phyloP scores from a whole-genome alignment of 2,113 vertebrate species.

The Bujurquina vittata region DNA sequence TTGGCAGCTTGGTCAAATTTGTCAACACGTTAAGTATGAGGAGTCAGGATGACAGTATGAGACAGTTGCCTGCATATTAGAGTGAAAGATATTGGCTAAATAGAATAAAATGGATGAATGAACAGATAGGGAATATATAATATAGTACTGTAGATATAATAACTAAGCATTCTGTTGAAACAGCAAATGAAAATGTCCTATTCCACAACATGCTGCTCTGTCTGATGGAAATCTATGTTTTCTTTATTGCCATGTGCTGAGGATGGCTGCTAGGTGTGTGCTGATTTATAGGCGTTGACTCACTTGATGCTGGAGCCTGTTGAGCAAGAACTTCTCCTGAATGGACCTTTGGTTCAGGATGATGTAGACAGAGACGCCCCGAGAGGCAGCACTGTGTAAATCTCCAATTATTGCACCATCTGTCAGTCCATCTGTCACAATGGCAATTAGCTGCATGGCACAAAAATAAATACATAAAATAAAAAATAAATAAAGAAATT shows the following conservation, averaged over 20 bases:
- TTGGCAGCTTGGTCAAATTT: neutral
- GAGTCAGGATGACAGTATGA: neutral
- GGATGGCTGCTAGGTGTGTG: constrained; percentile 23
- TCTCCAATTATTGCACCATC: constrained; percentile 83
- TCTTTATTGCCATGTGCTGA: neutral
- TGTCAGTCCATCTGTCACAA: constrained; percentile 87
- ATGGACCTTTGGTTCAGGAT: constrained; percentile 81
- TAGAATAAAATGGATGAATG: too few relatives aligned
- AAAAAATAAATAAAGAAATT: too few relatives aligned
- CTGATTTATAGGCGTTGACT: constrained; percentile 48
- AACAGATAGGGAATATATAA: too few relatives aligned
- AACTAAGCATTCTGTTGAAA: too few relatives aligned
- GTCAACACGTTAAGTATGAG: neutral
- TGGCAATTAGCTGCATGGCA: constrained; percentile 83
- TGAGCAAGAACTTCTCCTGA: constrained; percentile 66
- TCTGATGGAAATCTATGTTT: neutral
- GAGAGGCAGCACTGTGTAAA: constrained; percentile 79
- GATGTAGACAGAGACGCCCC: constrained; percentile 85
- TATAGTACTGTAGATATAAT: too few relatives aligned
- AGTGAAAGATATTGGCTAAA: too few relatives aligned
- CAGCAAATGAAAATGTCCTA: neutral
- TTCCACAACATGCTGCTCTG: neutral
- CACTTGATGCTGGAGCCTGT: constrained; percentile 78
- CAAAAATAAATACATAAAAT: neutral
- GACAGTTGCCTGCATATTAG: too few relatives aligned